phyloP scores from a whole-genome alignment of 2,888 invertebrate genomes.

The Druceiella hillmani region DNA sequence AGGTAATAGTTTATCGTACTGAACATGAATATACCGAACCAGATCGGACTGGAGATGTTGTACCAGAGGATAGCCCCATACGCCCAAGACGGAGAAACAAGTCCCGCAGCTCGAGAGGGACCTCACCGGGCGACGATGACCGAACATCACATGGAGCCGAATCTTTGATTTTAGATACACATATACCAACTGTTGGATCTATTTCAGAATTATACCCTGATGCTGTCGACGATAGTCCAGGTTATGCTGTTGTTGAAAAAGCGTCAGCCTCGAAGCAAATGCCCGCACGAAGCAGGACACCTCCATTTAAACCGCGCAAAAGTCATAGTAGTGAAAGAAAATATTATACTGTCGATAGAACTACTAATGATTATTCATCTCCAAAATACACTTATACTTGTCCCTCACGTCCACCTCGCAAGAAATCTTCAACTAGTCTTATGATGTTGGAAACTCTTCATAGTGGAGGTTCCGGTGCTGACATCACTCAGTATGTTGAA shows the following conservation, averaged over 20 bases:
- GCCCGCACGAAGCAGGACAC: slow-evolving; percentile 52
- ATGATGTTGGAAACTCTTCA: slow-evolving; percentile 49
- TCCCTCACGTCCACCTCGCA: slow-evolving; percentile 56
- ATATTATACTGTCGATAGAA: slow-evolving; percentile 63
- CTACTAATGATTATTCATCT: slow-evolving; percentile 36
- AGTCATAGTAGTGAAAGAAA: slow-evolving; percentile 52
- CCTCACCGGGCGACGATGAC: slow-evolving; percentile 61
- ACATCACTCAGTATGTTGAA: slow-evolving; percentile 56
- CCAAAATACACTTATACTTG: slow-evolving; percentile 60
- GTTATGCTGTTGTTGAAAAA: slow-evolving; percentile 76
- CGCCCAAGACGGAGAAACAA: slow-evolving; percentile 54
- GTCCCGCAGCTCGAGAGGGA: slow-evolving; percentile 47
- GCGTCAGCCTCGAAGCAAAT: slow-evolving; percentile 57
- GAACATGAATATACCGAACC: slow-evolving; percentile 63
- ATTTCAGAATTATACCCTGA: slow-evolving; percentile 36
- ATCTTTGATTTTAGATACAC: slow-evolving; percentile 53
- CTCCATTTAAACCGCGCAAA: slow-evolving; percentile 40
- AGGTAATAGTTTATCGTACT: slow-evolving; percentile 61
- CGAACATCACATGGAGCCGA: slow-evolving; percentile 68
- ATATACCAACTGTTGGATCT: slow-evolving; percentile 33
- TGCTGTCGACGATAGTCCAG: slow-evolving; percentile 50
- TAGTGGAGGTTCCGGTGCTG: slow-evolving; percentile 37
- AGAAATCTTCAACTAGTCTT: slow-evolving; percentile 52
- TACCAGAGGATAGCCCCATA: slow-evolving; percentile 52
- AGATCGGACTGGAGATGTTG: slow-evolving; percentile 43